Evolutionary conservation across 2,888 invertebrate genomes (phyloP).

Genomic region (Patella depressa): DNA sequence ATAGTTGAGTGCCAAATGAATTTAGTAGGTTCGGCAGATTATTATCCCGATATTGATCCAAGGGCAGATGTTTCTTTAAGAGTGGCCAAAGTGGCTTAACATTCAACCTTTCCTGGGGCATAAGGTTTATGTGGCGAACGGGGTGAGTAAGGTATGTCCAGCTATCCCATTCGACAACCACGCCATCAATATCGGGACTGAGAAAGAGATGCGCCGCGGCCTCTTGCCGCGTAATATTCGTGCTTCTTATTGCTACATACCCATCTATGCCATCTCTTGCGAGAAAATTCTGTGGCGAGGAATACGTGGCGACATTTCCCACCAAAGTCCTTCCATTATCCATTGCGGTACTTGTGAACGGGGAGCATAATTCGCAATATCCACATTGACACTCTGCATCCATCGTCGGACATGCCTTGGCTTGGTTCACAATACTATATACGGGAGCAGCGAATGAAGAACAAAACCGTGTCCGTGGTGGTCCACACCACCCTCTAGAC

Average conservation of each 20-base stretch:
- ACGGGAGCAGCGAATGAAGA: too few species aligned
- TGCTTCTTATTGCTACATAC: not conserved
- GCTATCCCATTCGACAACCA: not conserved
- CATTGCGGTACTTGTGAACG: not conserved
- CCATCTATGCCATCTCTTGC: not conserved
- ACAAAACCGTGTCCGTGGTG: too few species aligned
- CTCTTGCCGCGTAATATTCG: not conserved
- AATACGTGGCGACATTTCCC: not conserved
- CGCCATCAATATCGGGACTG: not conserved
- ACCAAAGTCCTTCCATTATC: not conserved
- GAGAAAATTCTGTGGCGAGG: not conserved
- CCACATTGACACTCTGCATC: too few species aligned
- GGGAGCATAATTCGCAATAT: too few species aligned
- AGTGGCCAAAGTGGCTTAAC: not conserved
- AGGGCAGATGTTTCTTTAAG: not conserved
- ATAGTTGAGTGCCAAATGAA: not conserved
- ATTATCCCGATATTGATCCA: not conserved
- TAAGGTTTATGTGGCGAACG: not conserved
- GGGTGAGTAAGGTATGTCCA: not conserved
- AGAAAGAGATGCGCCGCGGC: not conserved
- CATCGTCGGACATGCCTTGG: too few species aligned
- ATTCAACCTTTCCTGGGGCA: not conserved
- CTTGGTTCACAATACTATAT: too few species aligned
- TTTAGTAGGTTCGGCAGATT: not conserved
- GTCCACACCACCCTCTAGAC: too few species aligned